These are phyloP conservation scores for Caranx ignobilis DNA, from an alignment of 2,113 vertebrate genomes.

Conservation along the genomic window DNA sequence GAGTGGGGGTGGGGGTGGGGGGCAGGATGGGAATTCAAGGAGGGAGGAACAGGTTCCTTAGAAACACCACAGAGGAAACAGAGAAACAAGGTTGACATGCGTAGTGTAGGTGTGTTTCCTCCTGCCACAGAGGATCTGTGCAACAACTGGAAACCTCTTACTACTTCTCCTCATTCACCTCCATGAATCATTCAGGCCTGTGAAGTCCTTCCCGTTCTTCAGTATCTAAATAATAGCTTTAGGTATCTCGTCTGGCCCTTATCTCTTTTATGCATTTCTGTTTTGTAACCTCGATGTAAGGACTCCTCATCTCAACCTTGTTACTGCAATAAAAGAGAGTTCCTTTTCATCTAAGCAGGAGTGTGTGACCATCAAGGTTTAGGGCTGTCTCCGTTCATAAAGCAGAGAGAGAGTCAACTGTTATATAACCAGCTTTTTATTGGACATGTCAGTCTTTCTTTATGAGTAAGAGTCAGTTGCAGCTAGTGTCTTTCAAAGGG, in stretches of 20 bases:
- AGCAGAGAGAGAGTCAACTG: background rate
- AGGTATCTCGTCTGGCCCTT: background rate
- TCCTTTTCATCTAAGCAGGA: background rate
- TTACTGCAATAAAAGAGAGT: background rate
- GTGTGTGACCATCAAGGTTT: background rate
- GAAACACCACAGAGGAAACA: constrained; percentile 17
- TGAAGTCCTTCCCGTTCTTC: background rate
- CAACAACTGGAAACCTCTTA: constrained; percentile 38
- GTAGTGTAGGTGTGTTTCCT: constrained; percentile 27
- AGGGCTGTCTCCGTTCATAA: background rate
- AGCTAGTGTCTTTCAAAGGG: constrained; percentile 44
- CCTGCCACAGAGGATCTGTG: constrained; percentile 36
- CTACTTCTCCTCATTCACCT: constrained; percentile 15
- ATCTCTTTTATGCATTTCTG: background rate
- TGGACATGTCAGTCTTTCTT: constrained; percentile 33
- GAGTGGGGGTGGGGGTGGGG: background rate
- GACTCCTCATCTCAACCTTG: background rate
- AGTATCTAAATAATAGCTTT: background rate
- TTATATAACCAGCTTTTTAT: constrained; percentile 37
- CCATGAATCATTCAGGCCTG: constrained; percentile 7
- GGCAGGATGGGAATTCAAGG: background rate
- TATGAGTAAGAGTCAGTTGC: constrained; percentile 31
- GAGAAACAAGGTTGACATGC: constrained; percentile 7
- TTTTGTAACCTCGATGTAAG: background rate
- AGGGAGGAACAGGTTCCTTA: constrained; percentile 2